A percentile compares a stretch with the other conserved stretches of the same genome.
Evolutionary conservation across 2,797 vertebrate species (phyloP).

Genomic region (Xyrichtys novacula): DNA sequence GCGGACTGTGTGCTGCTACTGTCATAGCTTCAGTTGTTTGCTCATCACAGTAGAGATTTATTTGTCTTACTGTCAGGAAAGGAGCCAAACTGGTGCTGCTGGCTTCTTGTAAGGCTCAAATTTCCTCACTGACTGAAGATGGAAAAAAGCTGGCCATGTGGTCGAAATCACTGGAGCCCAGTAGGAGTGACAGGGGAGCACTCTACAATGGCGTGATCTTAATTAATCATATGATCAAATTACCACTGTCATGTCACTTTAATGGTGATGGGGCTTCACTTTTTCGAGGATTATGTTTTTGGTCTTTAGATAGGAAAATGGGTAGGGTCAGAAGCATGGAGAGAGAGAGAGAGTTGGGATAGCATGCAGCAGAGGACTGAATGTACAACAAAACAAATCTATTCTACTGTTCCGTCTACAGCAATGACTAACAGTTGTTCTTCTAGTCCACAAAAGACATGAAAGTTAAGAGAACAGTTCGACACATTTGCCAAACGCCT

Average conservation of each 20-base stretch:
- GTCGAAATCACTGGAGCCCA: slow-evolving; percentile 4
- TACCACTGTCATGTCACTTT: neutral
- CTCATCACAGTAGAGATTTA: slow-evolving; percentile 50
- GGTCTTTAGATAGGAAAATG: no score
- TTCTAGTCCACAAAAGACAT: neutral
- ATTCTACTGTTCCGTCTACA: neutral
- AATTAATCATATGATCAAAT: slow-evolving; percentile 3
- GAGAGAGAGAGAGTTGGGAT: no score
- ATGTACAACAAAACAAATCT: neutral
- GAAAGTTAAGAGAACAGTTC: neutral
- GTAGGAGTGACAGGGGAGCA: slow-evolving; percentile 7
- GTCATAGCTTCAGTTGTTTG: slow-evolving; percentile 55
- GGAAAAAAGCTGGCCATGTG: slow-evolving; percentile 3
- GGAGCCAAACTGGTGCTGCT: slow-evolving; percentile 31
- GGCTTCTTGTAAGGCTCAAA: slow-evolving; percentile 40
- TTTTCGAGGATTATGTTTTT: neutral
- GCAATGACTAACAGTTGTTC: neutral
- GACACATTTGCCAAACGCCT: neutral
- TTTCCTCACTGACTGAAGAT: slow-evolving; percentile 6
- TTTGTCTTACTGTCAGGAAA: slow-evolving; percentile 43
- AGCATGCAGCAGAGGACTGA: no score
- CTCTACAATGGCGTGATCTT: neutral
- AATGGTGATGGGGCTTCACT: neutral
- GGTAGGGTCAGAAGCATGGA: no score
- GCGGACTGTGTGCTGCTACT: slow-evolving; percentile 36